Evolutionary conservation across 2,888 invertebrate species (phyloP).

Genomic region (Athalia cordata): DNA sequence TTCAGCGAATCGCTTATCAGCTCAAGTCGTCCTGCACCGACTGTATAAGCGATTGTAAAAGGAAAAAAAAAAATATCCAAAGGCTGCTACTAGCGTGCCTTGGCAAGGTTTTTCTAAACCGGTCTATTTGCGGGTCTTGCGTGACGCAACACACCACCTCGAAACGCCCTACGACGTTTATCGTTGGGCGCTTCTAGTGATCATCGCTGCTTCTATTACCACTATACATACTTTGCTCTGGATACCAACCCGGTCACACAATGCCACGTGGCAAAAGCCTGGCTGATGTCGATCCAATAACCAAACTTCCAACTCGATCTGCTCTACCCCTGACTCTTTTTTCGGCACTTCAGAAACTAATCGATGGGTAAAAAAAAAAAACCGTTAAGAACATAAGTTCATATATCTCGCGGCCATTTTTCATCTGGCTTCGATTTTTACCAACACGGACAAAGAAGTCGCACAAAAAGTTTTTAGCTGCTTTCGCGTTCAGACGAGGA

Average conservation of each 20-base stretch:
- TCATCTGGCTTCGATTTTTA: too few species aligned
- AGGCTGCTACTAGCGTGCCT: constrained; percentile 20
- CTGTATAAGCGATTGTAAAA: constrained; percentile 20
- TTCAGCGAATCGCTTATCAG: constrained; percentile 43
- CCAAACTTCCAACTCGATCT: too few species aligned
- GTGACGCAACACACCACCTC: constrained; percentile 34
- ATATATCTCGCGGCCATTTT: too few species aligned
- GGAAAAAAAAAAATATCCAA: constrained; percentile 10
- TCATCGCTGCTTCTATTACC: not conserved
- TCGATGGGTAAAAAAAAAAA: too few species aligned
- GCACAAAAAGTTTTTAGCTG: too few species aligned
- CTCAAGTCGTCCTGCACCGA: constrained; percentile 1
- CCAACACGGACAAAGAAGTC: too few species aligned
- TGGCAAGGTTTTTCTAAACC: constrained; percentile 45
- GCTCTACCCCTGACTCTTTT: too few species aligned
- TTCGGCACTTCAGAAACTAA: too few species aligned
- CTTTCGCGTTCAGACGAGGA: too few species aligned
- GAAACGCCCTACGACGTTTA: constrained; percentile 23
- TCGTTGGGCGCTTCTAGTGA: not conserved
- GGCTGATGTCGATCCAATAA: not conserved
- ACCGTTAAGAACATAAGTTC: too few species aligned
- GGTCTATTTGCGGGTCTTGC: constrained; percentile 42
- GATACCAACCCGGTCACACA: not conserved
- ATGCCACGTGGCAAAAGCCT: constrained; percentile 1
- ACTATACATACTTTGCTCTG: constrained; percentile 3